These are phyloP conservation scores for Stictonetta naevosa DNA, from an alignment of 2,113 vertebrate species.

Conservation along the genomic window DNA sequence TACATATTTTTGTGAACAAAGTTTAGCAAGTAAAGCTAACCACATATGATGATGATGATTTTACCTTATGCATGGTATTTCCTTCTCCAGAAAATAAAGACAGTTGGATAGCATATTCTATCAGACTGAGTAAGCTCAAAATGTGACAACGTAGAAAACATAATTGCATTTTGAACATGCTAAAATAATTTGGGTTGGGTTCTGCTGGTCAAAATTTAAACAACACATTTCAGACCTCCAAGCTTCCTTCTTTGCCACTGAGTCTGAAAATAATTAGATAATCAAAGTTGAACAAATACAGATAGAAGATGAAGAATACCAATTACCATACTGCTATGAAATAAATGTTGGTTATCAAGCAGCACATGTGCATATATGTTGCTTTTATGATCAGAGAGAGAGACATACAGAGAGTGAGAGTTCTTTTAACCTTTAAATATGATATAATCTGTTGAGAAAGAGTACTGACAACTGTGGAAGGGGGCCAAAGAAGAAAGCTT, in stretches of 20 bases:
- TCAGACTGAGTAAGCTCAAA: neutral
- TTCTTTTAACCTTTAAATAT: neutral
- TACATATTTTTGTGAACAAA: neutral
- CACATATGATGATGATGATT: too few relatives aligned
- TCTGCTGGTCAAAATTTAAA: neutral
- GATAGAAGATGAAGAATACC: neutral
- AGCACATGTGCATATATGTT: neutral
- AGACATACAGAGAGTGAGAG: too few relatives aligned
- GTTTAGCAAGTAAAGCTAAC: neutral
- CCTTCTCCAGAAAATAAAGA: neutral
- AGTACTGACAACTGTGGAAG: neutral
- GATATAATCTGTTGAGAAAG: neutral
- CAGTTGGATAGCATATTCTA: neutral
- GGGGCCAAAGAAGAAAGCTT: neutral
- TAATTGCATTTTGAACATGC: neutral
- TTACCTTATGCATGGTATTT: neutral
- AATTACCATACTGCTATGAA: neutral
- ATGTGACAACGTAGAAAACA: neutral
- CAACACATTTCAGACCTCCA: neutral
- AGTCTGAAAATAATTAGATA: neutral
- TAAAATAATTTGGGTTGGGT: neutral
- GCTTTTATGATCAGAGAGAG: neutral
- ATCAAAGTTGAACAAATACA: neutral
- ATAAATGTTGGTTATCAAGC: neutral
- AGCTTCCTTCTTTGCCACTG: neutral